Evolutionary conservation across 1,140 invertebrate genomes (phyloP), one percentile per base, ranked within the genome.

Genomic region (Melipona quadrifasciata): DNA sequence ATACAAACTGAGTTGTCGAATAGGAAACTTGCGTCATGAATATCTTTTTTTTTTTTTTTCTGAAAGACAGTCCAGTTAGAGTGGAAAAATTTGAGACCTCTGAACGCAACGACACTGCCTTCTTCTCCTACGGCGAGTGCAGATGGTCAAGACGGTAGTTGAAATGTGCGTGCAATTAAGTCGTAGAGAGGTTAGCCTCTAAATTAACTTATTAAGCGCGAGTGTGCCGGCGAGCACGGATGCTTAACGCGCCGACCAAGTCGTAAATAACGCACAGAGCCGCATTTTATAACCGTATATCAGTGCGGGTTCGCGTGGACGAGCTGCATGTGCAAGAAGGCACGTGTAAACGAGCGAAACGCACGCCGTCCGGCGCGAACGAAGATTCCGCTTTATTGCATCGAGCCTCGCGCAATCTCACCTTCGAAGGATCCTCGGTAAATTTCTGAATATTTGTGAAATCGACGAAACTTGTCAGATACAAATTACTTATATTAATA

Each of bases 141-240:
- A 82, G 16, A 24, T 16, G 55, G 21, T 11, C 34, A 14, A 19
- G 27, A 64, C 19, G 75, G 75, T 80, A 53, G 73, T 58, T 85
- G 75, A 78, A 76, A 83, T 72, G 87, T 77, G 88, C 84, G 87
- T 86, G 87, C 72, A 86, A 88, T 89, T 83, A 88, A 86, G 87
- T 80, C 55, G 75, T 79, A 70, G 70, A 79, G 84, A 75, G 75
- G 80, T 75, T 72, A 73, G 84, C 85, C 84, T 91, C 77, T 87
- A 89, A 91, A 92, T 92, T 90, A 92, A 92, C 90, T 92, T 92
- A 92, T 92, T 91, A 91, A 57, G 53, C 80, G 70, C 70, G 76
- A 75, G 47, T 51, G 67, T 64, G 72, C 24, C 31, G 34, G 68
- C 31, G 70, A 61, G 27, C 34, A 67, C 58, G 27, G 31, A 39